These are phyloP conservation scores for Chiloscyllium plagiosum DNA, from an alignment of 2,113 vertebrate genomes.

Conservation along the genomic window DNA sequence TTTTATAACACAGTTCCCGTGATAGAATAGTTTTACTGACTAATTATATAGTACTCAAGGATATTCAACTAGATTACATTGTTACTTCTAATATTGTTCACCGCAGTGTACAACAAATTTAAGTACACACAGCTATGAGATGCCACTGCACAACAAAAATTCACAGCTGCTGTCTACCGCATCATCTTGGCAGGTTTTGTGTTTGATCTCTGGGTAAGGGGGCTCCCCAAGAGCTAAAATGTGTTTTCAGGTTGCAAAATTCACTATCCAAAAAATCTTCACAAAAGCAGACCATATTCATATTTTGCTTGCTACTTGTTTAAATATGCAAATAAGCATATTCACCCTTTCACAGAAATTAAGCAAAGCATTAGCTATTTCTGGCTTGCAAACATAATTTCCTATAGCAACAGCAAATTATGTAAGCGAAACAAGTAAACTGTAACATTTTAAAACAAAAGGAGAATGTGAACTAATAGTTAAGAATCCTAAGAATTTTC, in stretches of 20 bases:
- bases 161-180: conserved; percentile 27
- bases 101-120: background rate
- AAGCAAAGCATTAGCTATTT: background rate
- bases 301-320: background rate
- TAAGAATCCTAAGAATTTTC: conserved; percentile 31
- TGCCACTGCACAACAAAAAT: background rate
- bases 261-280: background rate
- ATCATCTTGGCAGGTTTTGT: conserved; percentile 11
- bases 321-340: background rate
- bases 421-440: background rate
- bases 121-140: background rate
- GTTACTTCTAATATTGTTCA: background rate
- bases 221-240: conserved; percentile 31
- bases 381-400: background rate
- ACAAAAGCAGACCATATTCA: background rate
- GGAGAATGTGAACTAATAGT: conserved; percentile 1
- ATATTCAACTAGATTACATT: background rate
- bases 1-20: no score
- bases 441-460: background rate
- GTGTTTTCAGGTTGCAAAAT: conserved; percentile 17
- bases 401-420: no score
- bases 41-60: background rate
- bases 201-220: conserved; percentile 24
- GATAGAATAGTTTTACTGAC: background rate
- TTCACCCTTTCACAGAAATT: background rate